Evolutionary conservation across 2,888 invertebrate species (phyloP), one percentile per base, ranked within the genome.

Genomic region (Alviniconcha strummeri): DNA sequence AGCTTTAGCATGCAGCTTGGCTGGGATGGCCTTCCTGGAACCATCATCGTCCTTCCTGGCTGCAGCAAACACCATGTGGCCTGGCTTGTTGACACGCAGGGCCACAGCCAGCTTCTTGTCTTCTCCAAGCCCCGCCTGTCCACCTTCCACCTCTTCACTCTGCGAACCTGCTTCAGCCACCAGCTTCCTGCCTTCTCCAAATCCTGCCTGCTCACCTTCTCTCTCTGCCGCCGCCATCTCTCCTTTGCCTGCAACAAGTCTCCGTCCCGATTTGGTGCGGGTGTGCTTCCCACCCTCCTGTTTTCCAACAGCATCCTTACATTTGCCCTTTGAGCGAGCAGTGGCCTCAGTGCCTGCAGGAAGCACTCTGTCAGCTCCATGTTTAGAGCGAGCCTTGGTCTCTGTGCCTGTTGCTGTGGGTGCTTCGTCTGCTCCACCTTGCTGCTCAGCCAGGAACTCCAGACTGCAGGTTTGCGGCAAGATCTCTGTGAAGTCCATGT

Each of bases 401-500:
- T 19, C 7, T 36, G 8, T 55, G 17, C 36, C 7, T 52, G 79
- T 67, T 52, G 79, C 19, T 71, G 71, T 19, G 8, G 71, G 71
- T n/a, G 8, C 7, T 71, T 71, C 71, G 7, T n/a, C 67, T 6
- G 7, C 19, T 69, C 17, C 11, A n/a, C 13, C 80, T 4, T 54
- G 69, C 7, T 80, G 54, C 54, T 82, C 77, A 55, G n/a, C 76
- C 71, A 67, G 54, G 5, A n/a, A 5, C 4, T 75, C 69, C 77
- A 17, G 83, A 55, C 52, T 83, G 81, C 64, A 81, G 78, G 19
- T 78, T 76, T 82, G 67, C 13, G 88, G 85, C 72, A 90, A 86
- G 2, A 89, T 87, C 60, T 84, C 86, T 6, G 91, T 91, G 56
- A 91, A 87, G 64, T 91, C 91, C 91, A 91, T 91, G 54, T 91